phyloP scores from a whole-genome alignment of 2,888 invertebrate genomes.

The Dilophus febrilis region DNA sequence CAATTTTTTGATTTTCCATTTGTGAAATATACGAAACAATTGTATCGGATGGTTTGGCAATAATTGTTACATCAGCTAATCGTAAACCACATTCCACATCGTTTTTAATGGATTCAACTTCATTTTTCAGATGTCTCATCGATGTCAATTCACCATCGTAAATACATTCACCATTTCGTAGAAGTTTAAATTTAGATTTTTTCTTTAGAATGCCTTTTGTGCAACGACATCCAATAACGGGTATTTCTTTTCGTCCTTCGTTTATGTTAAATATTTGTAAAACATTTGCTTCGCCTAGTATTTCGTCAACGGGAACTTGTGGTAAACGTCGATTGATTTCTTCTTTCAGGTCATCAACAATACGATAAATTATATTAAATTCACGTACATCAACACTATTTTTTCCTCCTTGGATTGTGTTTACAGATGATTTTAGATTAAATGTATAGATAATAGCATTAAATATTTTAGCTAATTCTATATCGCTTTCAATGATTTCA shows the following conservation, averaged over 20 bases:
- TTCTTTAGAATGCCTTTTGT: constrained; percentile 57
- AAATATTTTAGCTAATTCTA: constrained; percentile 63
- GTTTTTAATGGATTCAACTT: constrained; percentile 64
- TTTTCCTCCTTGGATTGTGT: constrained; percentile 21
- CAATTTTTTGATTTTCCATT: constrained; percentile 43
- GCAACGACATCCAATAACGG: constrained; percentile 81
- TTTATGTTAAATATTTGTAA: constrained; percentile 66
- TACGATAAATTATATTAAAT: constrained; percentile 82
- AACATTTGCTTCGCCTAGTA: constrained; percentile 74
- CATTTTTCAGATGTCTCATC: constrained; percentile 77
- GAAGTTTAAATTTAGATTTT: constrained; percentile 44
- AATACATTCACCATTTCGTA: constrained; percentile 46
- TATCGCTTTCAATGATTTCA: constrained; percentile 60
- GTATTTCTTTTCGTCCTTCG: constrained; percentile 60
- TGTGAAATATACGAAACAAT: constrained; percentile 58
- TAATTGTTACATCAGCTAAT: constrained; percentile 42
- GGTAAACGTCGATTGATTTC: constrained; percentile 63
- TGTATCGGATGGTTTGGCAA: constrained; percentile 56
- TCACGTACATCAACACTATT: constrained; percentile 41
- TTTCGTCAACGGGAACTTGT: constrained; percentile 50
- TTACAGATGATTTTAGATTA: constrained; percentile 56
- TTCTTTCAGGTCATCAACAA: constrained; percentile 74
- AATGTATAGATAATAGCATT: constrained; percentile 76
- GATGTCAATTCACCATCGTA: constrained; percentile 62
- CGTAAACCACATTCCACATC: constrained; percentile 82